Conservation (phyloP, 1,140 invertebrate genomes). For the Drosophila suzukii region DNA sequence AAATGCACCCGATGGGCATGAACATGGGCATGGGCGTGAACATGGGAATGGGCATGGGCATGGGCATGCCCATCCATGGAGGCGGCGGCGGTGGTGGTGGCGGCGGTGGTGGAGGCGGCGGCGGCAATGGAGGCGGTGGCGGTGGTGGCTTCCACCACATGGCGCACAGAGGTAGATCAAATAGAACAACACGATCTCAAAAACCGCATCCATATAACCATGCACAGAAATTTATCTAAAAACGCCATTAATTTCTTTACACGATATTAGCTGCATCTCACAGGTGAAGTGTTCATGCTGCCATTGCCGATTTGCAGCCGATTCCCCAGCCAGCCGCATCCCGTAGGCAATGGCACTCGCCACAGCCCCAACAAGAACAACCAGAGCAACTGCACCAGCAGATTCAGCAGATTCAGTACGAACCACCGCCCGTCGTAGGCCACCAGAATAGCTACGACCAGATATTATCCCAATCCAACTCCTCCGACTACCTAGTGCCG, state of each 20-base stretch:
- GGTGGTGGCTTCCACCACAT: conserved; percentile 75
- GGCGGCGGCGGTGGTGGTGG: conserved; percentile 27
- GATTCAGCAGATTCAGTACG: background rate
- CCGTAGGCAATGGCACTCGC: conserved; percentile 26
- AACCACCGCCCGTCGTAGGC: background rate
- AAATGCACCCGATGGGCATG: conserved; percentile 55
- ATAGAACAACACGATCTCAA: conserved; percentile 82
- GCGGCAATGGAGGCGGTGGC: background rate
- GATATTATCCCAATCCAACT: conserved; percentile 6
- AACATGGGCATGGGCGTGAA: conserved; percentile 51
- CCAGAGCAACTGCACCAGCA: conserved; percentile 7
- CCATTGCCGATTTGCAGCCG: conserved; percentile 74
- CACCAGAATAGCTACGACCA: background rate
- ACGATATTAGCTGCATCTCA: conserved; percentile 81
- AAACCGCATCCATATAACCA: conserved; percentile 84
- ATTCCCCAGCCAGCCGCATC: conserved; percentile 29
- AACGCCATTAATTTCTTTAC: conserved; percentile 79
- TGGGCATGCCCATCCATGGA: conserved; percentile 55
- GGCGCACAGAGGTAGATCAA: conserved; percentile 84
- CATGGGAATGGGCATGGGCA: conserved; percentile 52
- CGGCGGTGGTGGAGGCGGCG: conserved; percentile 15
- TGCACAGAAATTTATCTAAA: conserved; percentile 84
- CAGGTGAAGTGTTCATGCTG: conserved; percentile 81
- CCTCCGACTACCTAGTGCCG: conserved; percentile 5
- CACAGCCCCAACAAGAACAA: conserved; percentile 38